Percentiles rank a stretch among this genome's conserved stretches.
phyloP scores from a whole-genome alignment of 2,888 invertebrate genomes.

The Cheilosia grossa region DNA sequence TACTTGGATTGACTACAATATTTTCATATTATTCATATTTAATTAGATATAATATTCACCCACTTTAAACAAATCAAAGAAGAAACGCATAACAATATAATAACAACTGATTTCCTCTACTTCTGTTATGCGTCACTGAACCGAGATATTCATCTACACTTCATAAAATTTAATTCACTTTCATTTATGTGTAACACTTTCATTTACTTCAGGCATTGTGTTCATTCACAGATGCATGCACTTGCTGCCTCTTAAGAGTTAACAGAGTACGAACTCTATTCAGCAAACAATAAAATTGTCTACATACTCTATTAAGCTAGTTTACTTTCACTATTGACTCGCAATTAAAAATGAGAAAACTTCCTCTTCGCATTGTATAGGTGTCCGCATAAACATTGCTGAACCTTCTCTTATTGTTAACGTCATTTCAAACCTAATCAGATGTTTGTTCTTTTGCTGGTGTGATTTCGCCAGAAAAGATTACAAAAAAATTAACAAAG shows the following conservation, averaged over 20 bases:
- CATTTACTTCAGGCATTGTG: constrained; percentile 24
- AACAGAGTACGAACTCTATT: constrained; percentile 48
- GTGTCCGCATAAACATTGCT: background rate
- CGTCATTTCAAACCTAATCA: background rate
- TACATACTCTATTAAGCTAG: constrained; percentile 42
- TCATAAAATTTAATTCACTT: constrained; percentile 39
- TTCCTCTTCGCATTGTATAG: constrained; percentile 23
- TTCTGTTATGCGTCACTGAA: constrained; percentile 35
- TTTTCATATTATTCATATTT: too few relatives aligned
- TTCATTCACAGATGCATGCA: constrained; percentile 41
- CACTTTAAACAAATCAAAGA: background rate
- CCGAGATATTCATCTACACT: background rate
- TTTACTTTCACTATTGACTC: constrained; percentile 61
- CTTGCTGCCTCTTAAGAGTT: constrained; percentile 23
- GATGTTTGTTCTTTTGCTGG: background rate
- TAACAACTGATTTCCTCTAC: background rate
- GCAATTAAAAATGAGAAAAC: constrained; percentile 40
- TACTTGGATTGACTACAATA: too few relatives aligned
- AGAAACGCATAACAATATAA: too few relatives aligned
- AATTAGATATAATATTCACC: background rate
- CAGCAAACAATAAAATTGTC: constrained; percentile 31
- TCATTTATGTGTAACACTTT: constrained; percentile 43
- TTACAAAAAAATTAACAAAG: background rate
- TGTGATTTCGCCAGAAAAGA: constrained; percentile 8
- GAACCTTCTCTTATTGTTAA: constrained; percentile 4